Conservation (phyloP, 2,113 vertebrate genomes). For the Myotis davidii region DNA sequence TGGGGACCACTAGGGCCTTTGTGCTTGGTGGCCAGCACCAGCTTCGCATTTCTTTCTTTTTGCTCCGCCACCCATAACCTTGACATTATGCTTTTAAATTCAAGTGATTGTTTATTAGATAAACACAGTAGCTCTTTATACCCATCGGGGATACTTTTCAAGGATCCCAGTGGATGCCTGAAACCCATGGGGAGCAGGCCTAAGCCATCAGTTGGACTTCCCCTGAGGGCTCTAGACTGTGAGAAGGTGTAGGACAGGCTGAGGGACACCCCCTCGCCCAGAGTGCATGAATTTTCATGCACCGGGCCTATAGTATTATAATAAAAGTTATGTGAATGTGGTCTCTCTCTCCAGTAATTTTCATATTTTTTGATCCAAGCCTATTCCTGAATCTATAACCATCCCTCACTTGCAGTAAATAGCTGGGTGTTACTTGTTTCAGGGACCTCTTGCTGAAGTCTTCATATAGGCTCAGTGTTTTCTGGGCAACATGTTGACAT, state of each 20-base stretch:
- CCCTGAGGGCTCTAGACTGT: too few relatives aligned
- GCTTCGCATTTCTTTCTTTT: not conserved
- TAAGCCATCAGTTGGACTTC: too few relatives aligned
- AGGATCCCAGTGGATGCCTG: not conserved
- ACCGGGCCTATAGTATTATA: not conserved
- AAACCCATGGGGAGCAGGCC: too few relatives aligned
- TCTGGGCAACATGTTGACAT: not conserved
- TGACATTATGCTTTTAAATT: not conserved
- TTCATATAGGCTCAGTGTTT: not conserved
- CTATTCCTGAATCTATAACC: not conserved
- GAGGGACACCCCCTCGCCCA: too few relatives aligned
- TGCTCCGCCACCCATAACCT: not conserved
- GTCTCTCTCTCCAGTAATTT: not conserved
- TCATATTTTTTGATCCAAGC: not conserved
- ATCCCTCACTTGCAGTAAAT: not conserved
- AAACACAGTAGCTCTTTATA: not conserved
- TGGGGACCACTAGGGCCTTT: not conserved
- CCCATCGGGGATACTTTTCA: not conserved
- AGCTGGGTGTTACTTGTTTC: not conserved
- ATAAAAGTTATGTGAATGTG: not conserved
- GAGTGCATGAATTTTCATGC: too few relatives aligned
- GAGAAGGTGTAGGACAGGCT: too few relatives aligned
- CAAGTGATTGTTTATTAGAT: not conserved
- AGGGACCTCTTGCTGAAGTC: not conserved
- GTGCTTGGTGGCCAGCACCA: not conserved